phyloP scores from a whole-genome alignment of 2,113 vertebrate species.

The Dasyprocta punctata region DNA sequence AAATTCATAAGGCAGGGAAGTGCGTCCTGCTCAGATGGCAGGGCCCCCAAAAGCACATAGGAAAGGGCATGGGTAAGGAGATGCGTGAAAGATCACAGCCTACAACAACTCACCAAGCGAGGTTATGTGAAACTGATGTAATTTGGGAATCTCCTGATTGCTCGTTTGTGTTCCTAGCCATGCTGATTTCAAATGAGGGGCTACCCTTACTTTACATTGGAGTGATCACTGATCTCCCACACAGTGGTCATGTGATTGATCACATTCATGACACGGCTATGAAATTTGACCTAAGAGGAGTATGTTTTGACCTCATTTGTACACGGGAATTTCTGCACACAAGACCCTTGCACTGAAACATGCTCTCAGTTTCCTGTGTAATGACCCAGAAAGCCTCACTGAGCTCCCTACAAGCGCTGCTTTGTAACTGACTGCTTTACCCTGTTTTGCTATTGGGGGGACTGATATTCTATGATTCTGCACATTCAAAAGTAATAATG shows the following conservation, averaged over 20 bases:
- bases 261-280: not conserved
- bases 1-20: not conserved
- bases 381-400: not conserved
- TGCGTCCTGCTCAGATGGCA: not conserved
- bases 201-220: not conserved
- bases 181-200: not conserved
- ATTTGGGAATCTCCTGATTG: not conserved
- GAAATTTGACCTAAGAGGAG: not conserved
- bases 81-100: not conserved
- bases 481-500: constrained; percentile 35
- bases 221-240: not conserved
- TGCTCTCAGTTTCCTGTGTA: not conserved
- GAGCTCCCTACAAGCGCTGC: not conserved
- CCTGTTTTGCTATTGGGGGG: not conserved
- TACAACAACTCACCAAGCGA: not conserved
- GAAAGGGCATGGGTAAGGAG: not conserved
- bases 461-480: not conserved
- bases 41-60: not conserved
- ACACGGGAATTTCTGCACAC: not conserved
- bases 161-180: not conserved
- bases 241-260: not conserved
- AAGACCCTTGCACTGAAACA: not conserved
- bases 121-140: not conserved
- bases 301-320: not conserved
- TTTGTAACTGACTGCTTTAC: not conserved